phyloP scores from a whole-genome alignment of 2,797 vertebrate species.

The Hypotaenidia okinawae region DNA sequence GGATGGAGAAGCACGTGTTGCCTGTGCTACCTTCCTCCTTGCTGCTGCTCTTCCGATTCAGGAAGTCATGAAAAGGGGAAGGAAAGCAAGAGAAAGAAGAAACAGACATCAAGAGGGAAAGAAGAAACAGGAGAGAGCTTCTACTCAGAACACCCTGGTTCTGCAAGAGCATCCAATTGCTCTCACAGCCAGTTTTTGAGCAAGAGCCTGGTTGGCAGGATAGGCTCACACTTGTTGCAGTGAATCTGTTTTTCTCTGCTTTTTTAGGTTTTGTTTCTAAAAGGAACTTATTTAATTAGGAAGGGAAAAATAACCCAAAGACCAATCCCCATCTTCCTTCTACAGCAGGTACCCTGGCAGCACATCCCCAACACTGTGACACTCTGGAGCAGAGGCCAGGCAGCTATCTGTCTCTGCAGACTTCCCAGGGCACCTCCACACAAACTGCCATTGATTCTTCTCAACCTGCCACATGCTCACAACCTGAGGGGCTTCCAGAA shows the following conservation, averaged over 20 bases:
- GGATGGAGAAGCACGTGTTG: not conserved
- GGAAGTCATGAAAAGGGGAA: not conserved
- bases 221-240: not conserved
- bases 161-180: not conserved
- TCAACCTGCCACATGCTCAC: not conserved
- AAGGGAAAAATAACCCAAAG: not conserved
- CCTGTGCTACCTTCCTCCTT: not conserved
- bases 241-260: not conserved
- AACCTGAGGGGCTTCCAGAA: not conserved
- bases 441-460: not conserved
- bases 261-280: not conserved
- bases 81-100: not conserved
- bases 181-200: not conserved
- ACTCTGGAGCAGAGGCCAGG: not conserved
- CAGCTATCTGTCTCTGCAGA: rapidly evolving
- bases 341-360: rapidly evolving
- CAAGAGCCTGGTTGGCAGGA: not conserved
- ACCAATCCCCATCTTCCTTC: not conserved
- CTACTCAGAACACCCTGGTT: not conserved
- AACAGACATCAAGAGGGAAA: not conserved
- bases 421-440: not conserved
- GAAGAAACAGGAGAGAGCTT: not conserved
- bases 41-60: not conserved
- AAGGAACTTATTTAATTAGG: not conserved
- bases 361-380: rapidly evolving